Evolutionary conservation across 2,113 vertebrate genomes (phyloP).

Genomic region (Diglossa brunneiventris): DNA sequence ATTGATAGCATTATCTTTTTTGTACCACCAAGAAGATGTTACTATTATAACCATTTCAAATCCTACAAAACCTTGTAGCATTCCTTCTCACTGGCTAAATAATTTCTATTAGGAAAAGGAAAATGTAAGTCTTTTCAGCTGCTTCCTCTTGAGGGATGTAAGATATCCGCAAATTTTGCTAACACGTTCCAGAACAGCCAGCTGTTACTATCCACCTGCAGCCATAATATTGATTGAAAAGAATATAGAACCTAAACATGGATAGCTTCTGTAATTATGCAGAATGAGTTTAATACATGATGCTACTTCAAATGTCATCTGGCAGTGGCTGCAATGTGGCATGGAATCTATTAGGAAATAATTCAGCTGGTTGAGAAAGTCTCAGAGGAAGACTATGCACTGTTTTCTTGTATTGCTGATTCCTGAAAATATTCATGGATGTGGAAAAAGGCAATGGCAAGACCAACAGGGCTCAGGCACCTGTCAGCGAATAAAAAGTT

Average conservation of each 20-base stretch:
- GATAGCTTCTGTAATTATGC: conserved; percentile 51
- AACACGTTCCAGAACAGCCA: conserved; percentile 54
- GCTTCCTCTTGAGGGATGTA: conserved; percentile 61
- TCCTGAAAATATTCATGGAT: neutral
- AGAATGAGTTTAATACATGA: conserved; percentile 42
- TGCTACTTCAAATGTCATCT: conserved; percentile 36
- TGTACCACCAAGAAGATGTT: neutral
- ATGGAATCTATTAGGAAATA: neutral
- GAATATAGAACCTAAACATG: conserved; percentile 54
- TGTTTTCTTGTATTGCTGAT: neutral
- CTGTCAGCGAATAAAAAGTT: neutral
- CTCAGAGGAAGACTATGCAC: neutral
- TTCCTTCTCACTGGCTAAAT: conserved; percentile 29
- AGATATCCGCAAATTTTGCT: conserved; percentile 61
- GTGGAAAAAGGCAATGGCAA: neutral
- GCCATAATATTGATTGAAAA: conserved; percentile 59
- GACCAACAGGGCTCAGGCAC: neutral
- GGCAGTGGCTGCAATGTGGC: neutral
- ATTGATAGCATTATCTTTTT: neutral
- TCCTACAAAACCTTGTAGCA: neutral
- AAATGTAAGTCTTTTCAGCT: conserved; percentile 57
- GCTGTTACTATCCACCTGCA: conserved; percentile 68
- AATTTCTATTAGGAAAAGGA: conserved; percentile 43
- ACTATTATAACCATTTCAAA: neutral
- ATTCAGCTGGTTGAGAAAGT: neutral